These are phyloP conservation scores for Clavelina lepadiformis DNA, from an alignment of 23 tunicate species.

Conservation along the genomic window DNA sequence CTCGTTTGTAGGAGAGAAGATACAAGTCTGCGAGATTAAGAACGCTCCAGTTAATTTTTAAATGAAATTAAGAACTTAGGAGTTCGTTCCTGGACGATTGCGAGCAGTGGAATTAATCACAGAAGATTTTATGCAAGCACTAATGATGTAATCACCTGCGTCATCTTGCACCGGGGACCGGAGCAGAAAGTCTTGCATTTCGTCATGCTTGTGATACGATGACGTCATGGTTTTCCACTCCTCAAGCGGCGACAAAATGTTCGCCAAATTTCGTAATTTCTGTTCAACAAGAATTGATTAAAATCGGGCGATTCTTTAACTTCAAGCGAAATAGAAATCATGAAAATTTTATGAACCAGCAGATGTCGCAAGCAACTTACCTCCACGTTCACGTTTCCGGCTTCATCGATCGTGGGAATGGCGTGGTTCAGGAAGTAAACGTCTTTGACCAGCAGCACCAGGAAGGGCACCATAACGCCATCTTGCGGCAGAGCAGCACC, in stretches of 20 bases:
- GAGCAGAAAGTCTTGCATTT: slow-evolving; percentile 73
- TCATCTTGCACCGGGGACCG: slow-evolving; percentile 63
- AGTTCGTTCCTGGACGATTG: too few species aligned
- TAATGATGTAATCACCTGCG: slow-evolving; percentile 44
- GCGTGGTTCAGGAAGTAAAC: slow-evolving; percentile 90
- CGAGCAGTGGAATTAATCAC: too few species aligned
- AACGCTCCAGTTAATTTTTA: too few species aligned
- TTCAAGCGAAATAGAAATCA: background rate
- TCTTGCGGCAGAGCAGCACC: slow-evolving; percentile 22
- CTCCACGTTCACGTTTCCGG: slow-evolving; percentile 85
- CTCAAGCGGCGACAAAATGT: slow-evolving; percentile 79
- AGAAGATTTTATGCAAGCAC: too few species aligned
- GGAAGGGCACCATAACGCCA: slow-evolving; percentile 80
- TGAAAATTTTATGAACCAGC: background rate
- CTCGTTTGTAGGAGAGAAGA: slow-evolving; percentile 85
- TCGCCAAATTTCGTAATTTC: slow-evolving; percentile 72
- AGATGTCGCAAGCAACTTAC: slow-evolving; percentile 38
- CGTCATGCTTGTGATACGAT: slow-evolving; percentile 44
- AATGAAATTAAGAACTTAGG: background rate
- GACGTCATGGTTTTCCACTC: slow-evolving; percentile 67
- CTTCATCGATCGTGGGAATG: slow-evolving; percentile 57
- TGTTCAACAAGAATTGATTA: background rate
- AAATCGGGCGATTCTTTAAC: background rate
- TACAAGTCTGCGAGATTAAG: slow-evolving; percentile 62
- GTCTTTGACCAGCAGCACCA: slow-evolving; percentile 83